These are phyloP conservation scores for Oreohelix idahoensis DNA, from an alignment of 1,140 invertebrate species.

Conservation along the genomic window DNA sequence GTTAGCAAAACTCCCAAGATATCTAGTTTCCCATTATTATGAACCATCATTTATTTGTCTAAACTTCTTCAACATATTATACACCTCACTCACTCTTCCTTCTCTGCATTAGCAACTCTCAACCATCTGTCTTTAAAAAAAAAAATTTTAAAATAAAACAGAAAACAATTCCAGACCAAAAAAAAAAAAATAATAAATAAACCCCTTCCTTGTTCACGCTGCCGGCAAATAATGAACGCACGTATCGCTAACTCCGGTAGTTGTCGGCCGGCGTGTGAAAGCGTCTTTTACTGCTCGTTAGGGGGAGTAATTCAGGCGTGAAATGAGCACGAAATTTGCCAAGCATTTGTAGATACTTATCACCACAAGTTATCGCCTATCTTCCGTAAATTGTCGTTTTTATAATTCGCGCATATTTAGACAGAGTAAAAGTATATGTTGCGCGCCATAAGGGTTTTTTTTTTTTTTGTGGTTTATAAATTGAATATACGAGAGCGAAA, in stretches of 20 bases:
- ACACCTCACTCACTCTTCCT: neutral
- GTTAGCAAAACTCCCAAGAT: too few relatives aligned
- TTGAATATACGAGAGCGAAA: too few relatives aligned
- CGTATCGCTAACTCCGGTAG: neutral
- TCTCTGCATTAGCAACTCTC: neutral
- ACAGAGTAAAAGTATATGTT: too few relatives aligned
- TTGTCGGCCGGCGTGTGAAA: neutral
- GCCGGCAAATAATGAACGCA: neutral
- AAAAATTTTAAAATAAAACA: neutral
- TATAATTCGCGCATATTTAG: neutral
- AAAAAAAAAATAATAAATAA: too few relatives aligned
- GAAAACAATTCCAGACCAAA: too few relatives aligned
- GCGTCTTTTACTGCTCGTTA: neutral
- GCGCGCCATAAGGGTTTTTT: too few relatives aligned
- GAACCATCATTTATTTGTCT: neutral
- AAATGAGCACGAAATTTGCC: conserved; percentile 27
- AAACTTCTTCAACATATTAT: neutral
- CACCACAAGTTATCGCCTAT: conserved; percentile 6
- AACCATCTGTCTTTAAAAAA: neutral
- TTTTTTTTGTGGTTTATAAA: too few relatives aligned
- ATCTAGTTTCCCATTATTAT: neutral
- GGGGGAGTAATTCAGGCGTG: neutral
- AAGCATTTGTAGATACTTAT: conserved; percentile 29
- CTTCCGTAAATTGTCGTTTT: neutral
- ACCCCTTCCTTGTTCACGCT: neutral